Percentiles rank a stretch among this genome's conserved stretches.
Evolutionary conservation across 1,140 invertebrate species (phyloP).

Genomic region (Ips typographus): DNA sequence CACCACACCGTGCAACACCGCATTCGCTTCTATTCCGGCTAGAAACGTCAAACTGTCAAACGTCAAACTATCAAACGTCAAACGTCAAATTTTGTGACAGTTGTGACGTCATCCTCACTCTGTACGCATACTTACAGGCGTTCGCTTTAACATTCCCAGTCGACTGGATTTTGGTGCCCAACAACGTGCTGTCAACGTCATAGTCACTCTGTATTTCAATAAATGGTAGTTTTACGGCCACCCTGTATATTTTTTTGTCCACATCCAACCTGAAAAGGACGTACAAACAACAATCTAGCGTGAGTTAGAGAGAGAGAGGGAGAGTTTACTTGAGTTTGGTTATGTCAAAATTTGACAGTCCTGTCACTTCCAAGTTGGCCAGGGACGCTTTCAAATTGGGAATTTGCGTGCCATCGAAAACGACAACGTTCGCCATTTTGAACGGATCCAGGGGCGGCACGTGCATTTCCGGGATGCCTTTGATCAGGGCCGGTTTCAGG

Average conservation of each 20-base stretch:
- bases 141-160: conserved; percentile 41
- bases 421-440: conserved; percentile 55
- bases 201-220: conserved; percentile 52
- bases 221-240: conserved; percentile 32
- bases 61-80: background rate
- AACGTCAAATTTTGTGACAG: background rate
- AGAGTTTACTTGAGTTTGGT: conserved; percentile 31
- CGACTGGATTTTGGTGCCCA: conserved; percentile 47
- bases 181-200: conserved; percentile 56
- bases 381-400: conserved; percentile 13
- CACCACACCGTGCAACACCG: conserved; percentile 52
- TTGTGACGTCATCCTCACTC: background rate
- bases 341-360: conserved; percentile 29
- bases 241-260: conserved; percentile 22
- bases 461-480: conserved; percentile 68
- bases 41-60: conserved; percentile 19
- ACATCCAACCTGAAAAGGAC: conserved; percentile 26
- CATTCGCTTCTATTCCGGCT: conserved; percentile 64
- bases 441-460: conserved; percentile 68
- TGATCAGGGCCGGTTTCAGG: conserved; percentile 59
- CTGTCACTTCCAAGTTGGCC: conserved; percentile 15
- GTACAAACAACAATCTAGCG: background rate
- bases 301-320: background rate
- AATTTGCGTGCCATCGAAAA: conserved; percentile 16
- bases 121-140: conserved; percentile 37